Percentiles rank a stretch among this genome's conserved stretches.
Evolutionary conservation across 2,888 invertebrate genomes (phyloP).

Genomic region (Drosophila niveifrons): DNA sequence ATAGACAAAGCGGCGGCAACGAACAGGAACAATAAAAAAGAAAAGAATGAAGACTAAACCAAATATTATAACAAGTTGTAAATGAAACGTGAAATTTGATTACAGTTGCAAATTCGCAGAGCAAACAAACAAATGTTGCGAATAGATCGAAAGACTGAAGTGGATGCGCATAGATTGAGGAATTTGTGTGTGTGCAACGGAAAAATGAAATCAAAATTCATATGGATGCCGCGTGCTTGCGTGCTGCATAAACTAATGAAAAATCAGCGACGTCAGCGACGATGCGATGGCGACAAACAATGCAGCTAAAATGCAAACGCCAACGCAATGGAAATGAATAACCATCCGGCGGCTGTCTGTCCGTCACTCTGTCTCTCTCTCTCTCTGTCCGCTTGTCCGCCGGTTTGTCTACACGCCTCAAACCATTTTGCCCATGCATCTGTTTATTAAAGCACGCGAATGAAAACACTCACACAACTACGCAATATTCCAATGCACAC

Average conservation of each 20-base stretch:
- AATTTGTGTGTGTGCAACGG: constrained; percentile 15
- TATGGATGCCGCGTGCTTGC: constrained; percentile 44
- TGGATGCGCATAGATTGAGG: constrained; percentile 15
- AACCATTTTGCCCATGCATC: constrained; percentile 27
- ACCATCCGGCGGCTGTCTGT: constrained; percentile 12
- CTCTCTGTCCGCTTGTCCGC: constrained; percentile 1
- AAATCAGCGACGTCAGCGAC: constrained; percentile 29
- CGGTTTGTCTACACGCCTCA: constrained; percentile 16
- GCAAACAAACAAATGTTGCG: constrained; percentile 26
- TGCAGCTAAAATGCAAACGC: constrained; percentile 51
- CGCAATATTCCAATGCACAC: constrained; percentile 11
- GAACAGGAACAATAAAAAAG: constrained; percentile 3
- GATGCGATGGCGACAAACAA: constrained; percentile 25
- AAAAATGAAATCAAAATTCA: constrained; percentile 35
- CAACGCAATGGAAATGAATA: constrained; percentile 60
- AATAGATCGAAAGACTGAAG: not conserved
- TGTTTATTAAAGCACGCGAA: constrained; percentile 51
- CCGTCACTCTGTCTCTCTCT: not conserved
- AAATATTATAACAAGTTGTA: constrained; percentile 58
- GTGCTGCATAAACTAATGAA: constrained; percentile 54
- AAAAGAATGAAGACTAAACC: constrained; percentile 30
- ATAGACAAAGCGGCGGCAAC: constrained; percentile 73
- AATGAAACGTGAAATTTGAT: constrained; percentile 73
- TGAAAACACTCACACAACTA: constrained; percentile 48
- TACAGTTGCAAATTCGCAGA: constrained; percentile 51